Conservation (phyloP, 2,888 invertebrate species). For the Macrosiphum euphorbiae region DNA sequence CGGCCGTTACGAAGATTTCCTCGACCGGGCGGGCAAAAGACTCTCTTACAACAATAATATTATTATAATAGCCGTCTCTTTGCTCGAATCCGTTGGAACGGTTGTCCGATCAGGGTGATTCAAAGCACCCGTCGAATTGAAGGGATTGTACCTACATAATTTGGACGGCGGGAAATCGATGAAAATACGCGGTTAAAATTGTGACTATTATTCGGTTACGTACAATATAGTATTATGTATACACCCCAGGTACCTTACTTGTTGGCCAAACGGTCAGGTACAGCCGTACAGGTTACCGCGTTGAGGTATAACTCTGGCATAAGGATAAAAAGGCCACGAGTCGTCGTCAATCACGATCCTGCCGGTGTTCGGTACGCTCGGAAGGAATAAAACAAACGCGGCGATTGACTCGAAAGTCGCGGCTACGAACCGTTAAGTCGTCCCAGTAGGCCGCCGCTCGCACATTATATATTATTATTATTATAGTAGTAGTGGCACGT, state of each 20-base stretch:
- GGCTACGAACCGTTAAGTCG: slow-evolving; percentile 27
- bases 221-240: too few relatives aligned
- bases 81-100: neutral
- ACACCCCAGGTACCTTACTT: too few relatives aligned
- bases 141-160: too few relatives aligned
- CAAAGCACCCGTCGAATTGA: too few relatives aligned
- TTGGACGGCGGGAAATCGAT: too few relatives aligned
- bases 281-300: too few relatives aligned
- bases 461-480: neutral
- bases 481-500: slow-evolving; percentile 10
- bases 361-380: neutral
- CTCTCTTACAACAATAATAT: neutral
- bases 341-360: neutral
- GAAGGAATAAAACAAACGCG: neutral
- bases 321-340: neutral
- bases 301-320: too few relatives aligned
- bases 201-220: too few relatives aligned
- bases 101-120: neutral
- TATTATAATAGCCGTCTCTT: neutral
- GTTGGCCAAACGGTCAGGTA: neutral
- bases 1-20: neutral
- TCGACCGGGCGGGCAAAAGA: neutral
- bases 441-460: slow-evolving; percentile 6
- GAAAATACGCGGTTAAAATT: too few relatives aligned
- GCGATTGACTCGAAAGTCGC: neutral